phyloP scores from a whole-genome alignment of 2,888 invertebrate genomes.

The Machimus rusticus region DNA sequence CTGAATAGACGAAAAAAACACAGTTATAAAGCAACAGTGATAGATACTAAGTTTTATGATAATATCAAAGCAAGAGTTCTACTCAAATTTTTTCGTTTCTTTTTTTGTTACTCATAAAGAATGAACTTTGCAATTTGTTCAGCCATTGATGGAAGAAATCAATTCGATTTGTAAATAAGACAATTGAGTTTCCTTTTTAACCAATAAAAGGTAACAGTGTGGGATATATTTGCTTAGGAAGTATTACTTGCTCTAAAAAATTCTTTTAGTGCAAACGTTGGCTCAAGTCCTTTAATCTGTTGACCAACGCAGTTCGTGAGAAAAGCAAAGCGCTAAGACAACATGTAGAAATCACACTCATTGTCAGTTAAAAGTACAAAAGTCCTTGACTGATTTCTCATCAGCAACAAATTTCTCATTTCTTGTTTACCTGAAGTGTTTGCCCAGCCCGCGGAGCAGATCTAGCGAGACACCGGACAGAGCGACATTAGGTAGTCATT shows the following conservation, averaged over 20 bases:
- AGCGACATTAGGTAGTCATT: constrained; percentile 16
- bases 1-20: too few species aligned
- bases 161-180: neutral
- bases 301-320: constrained; percentile 12
- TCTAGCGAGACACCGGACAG: neutral
- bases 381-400: constrained; percentile 30
- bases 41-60: too few species aligned
- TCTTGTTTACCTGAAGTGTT: constrained; percentile 19
- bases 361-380: neutral
- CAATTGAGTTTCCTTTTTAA: neutral
- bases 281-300: neutral
- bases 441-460: neutral
- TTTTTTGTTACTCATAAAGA: too few species aligned
- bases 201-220: neutral
- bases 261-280: neutral
- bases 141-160: neutral
- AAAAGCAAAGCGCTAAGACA: constrained; percentile 19
- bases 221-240: neutral
- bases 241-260: neutral
- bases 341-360: constrained; percentile 1
- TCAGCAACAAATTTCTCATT: constrained; percentile 30
- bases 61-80: too few species aligned
- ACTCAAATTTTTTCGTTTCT: too few species aligned
- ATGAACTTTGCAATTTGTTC: neutral
- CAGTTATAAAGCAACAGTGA: too few species aligned